Percentiles rank a stretch among this genome's conserved stretches.
Conservation (phyloP, 2,797 vertebrate species). For the Takifugu ocellatus region DNA sequence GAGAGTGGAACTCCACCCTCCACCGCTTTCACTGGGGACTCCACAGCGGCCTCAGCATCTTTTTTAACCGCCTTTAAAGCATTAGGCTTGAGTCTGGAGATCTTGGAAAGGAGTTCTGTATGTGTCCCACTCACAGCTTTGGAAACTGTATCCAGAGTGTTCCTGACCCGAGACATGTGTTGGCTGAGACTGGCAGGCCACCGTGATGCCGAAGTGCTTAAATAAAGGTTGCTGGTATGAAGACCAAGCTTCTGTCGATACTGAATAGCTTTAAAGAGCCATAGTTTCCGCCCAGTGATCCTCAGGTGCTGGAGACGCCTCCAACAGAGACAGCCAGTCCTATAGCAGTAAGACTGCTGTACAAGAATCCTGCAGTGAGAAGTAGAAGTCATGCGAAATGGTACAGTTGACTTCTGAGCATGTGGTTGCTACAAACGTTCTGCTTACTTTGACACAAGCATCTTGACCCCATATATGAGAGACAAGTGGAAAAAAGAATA, state of each 20-base stretch:
- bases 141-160: conserved; percentile 86
- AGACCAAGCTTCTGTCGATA: conserved; percentile 58
- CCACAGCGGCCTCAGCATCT: conserved; percentile 46
- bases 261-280: conserved; percentile 50
- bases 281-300: conserved; percentile 57
- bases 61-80: conserved; percentile 63
- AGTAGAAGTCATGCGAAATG: conserved; percentile 59
- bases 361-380: conserved; percentile 70
- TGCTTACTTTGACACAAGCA: conserved; percentile 75
- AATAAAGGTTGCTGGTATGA: conserved; percentile 72
- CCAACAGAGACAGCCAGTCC: conserved; percentile 41
- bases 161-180: conserved; percentile 90
- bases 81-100: conserved; percentile 81
- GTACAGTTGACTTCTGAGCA: conserved; percentile 65
- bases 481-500: conserved; percentile 54
- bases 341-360: conserved; percentile 41
- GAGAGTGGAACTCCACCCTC: conserved; percentile 9
- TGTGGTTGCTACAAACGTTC: conserved; percentile 75
- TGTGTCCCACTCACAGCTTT: conserved; percentile 89
- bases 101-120: conserved; percentile 84
- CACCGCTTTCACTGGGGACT: conserved; percentile 31
- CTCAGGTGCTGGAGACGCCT: conserved; percentile 62
- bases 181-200: conserved; percentile 78
- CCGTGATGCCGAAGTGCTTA: conserved; percentile 81
- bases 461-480: conserved; percentile 76